A percentile compares a stretch with the other conserved stretches of the same genome.
phyloP scores from a whole-genome alignment of 2,113 vertebrate genomes.

The Sinosuthora webbiana region DNA sequence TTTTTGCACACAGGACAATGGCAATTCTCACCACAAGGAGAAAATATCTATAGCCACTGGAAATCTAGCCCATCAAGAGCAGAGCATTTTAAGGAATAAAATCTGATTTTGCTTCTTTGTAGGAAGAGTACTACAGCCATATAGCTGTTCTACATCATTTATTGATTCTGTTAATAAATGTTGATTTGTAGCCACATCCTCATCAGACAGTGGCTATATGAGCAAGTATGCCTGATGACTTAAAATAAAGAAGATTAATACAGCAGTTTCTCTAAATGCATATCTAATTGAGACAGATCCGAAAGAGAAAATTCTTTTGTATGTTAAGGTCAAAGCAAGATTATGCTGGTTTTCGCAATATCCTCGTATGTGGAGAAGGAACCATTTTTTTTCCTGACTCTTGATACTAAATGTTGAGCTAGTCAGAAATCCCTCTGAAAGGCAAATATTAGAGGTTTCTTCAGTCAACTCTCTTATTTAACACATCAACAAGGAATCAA shows the following conservation, averaged over 20 bases:
- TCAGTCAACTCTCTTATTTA: neutral
- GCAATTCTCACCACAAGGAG: neutral
- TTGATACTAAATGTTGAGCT: neutral
- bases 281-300: neutral
- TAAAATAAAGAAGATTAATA: neutral
- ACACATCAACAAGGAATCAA: neutral
- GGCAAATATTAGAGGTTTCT: neutral
- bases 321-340: neutral
- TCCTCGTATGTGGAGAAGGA: neutral
- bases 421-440: neutral
- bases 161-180: neutral
- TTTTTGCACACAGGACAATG: neutral
- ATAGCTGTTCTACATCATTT: neutral
- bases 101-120: neutral
- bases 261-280: neutral
- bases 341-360: neutral
- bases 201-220: neutral
- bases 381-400: neutral
- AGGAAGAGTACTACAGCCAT: neutral
- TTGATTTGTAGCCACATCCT: neutral
- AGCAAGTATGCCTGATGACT: neutral
- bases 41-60: neutral
- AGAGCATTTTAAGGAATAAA: neutral
- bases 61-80: neutral
- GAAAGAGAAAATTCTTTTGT: neutral